Evolutionary conservation across 2,113 vertebrate genomes (phyloP).

Genomic region (Clupea harengus): DNA sequence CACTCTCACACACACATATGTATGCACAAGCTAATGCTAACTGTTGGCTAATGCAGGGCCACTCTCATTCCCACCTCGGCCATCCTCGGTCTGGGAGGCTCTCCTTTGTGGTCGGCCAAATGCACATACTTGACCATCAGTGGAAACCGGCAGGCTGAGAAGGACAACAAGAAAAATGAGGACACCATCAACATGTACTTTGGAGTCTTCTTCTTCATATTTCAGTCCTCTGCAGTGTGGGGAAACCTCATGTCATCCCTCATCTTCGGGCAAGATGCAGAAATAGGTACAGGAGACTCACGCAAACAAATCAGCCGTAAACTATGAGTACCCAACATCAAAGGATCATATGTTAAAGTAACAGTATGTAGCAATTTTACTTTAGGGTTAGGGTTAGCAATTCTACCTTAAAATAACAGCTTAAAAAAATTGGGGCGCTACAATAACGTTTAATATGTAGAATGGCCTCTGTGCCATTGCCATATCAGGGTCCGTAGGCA

Average conservation of each 20-base stretch:
- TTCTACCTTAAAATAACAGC: too few relatives aligned
- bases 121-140: conserved; percentile 86
- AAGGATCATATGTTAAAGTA: background rate
- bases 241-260: conserved; percentile 95
- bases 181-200: conserved; percentile 90
- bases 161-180: conserved; percentile 64
- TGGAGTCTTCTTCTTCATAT: conserved; percentile 92
- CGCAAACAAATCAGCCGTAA: background rate
- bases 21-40: background rate
- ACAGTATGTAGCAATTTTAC: too few relatives aligned
- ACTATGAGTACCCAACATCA: background rate
- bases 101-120: conserved; percentile 92
- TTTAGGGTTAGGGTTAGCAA: too few relatives aligned
- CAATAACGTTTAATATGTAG: too few relatives aligned
- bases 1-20: background rate
- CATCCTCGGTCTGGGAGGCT: conserved; percentile 88
- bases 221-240: conserved; percentile 89
- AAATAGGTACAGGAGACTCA: conserved; percentile 67
- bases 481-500: too few relatives aligned
- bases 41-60: conserved; percentile 71
- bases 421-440: too few relatives aligned
- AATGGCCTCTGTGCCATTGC: too few relatives aligned
- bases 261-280: conserved; percentile 77
- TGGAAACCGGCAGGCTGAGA: conserved; percentile 71
- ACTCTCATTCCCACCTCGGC: conserved; percentile 87